Evolutionary conservation across 2,888 invertebrate genomes (phyloP).

Genomic region (Beris chalybata): DNA sequence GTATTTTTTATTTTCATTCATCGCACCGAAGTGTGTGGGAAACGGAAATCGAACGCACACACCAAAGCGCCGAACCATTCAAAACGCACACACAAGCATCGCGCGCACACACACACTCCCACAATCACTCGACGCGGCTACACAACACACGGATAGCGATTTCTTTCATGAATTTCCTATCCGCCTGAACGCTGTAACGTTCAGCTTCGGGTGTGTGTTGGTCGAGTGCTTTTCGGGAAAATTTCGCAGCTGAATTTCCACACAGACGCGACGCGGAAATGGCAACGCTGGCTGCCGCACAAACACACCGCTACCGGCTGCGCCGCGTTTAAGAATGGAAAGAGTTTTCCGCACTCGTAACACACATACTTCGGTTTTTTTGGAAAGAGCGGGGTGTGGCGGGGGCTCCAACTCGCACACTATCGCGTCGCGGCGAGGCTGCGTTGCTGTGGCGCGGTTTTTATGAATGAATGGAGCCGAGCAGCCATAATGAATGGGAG

Average conservation of each 20-base stretch:
- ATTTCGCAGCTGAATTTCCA: background rate
- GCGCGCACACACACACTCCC: background rate
- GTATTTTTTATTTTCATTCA: slow-evolving; percentile 31
- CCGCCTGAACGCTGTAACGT: background rate
- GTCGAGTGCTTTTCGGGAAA: background rate
- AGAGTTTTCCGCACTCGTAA: background rate
- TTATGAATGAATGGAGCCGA: slow-evolving; percentile 41
- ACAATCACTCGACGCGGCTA: background rate
- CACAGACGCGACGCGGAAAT: background rate
- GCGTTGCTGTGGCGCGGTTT: slow-evolving; percentile 39
- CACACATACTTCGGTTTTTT: slow-evolving; percentile 4
- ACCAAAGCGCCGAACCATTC: too few species aligned
- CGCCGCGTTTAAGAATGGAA: background rate
- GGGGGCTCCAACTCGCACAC: background rate
- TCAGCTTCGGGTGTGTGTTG: background rate
- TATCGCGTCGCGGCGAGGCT: background rate
- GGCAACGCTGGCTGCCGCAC: background rate
- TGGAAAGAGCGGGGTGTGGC: slow-evolving; percentile 16
- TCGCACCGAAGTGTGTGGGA: slow-evolving; percentile 11
- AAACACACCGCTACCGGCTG: slow-evolving; percentile 4
- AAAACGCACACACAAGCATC: too few species aligned
- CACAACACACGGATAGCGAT: background rate
- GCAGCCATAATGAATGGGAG: slow-evolving; percentile 42
- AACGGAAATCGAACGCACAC: slow-evolving; percentile 30
- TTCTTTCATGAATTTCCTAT: background rate